Evolutionary conservation across 2,113 vertebrate genomes (phyloP).

Genomic region (Bubo scandiacus): DNA sequence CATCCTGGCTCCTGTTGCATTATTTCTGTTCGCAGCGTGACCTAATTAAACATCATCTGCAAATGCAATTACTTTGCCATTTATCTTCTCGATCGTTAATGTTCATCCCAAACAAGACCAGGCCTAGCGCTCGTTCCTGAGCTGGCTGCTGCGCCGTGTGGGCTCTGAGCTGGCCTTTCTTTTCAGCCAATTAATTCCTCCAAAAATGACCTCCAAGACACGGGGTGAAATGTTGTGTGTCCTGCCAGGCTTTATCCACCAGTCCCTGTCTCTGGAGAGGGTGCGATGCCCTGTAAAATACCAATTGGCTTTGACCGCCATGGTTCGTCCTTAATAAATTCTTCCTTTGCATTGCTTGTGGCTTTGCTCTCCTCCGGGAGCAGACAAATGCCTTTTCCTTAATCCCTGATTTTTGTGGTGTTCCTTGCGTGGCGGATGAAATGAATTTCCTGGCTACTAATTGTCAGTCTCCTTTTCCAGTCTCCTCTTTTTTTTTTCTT

Average conservation of each 20-base stretch:
- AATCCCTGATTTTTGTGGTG: conserved; percentile 25
- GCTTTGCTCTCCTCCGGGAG: conserved; percentile 15
- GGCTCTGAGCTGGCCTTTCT: fast-evolving
- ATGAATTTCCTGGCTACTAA: conserved; percentile 63
- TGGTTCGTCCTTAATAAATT: conserved; percentile 15
- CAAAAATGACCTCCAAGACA: neutral
- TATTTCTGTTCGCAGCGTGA: neutral
- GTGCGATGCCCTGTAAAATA: neutral
- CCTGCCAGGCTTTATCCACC: conserved; percentile 12
- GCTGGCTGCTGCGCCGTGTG: fast-evolving
- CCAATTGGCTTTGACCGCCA: neutral
- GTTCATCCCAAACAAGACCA: neutral
- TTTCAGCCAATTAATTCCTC: neutral
- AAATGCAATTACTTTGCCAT: conserved; percentile 19
- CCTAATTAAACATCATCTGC: conserved; percentile 25
- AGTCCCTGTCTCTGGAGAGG: conserved; percentile 11
- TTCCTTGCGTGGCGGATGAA: conserved; percentile 10
- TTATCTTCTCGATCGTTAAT: neutral
- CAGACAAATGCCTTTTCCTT: conserved; percentile 35
- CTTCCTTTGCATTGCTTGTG: neutral
- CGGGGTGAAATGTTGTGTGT: neutral
- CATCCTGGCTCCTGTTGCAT: neutral
- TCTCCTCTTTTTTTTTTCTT: neutral
- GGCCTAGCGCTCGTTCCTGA: neutral
- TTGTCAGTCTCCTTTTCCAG: conserved; percentile 45